Evolutionary conservation across 2,113 vertebrate species (phyloP).

Genomic region (Panurus biarmicus): DNA sequence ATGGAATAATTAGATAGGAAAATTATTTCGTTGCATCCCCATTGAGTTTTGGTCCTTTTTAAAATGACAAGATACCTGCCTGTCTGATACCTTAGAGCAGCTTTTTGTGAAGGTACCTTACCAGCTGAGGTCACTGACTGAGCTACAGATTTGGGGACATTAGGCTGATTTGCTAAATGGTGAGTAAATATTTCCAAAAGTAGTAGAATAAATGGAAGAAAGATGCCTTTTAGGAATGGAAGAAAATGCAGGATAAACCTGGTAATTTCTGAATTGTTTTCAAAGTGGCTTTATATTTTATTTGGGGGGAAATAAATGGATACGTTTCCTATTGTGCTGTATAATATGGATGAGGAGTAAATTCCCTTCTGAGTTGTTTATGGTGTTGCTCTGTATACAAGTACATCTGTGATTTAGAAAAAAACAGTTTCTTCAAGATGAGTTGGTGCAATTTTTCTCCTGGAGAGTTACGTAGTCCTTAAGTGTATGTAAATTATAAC

Average conservation of each 20-base stretch:
- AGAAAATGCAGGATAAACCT: background rate
- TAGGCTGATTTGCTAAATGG: background rate
- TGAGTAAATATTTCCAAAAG: background rate
- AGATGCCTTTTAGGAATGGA: background rate
- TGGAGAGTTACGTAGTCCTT: background rate
- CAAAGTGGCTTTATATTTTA: background rate
- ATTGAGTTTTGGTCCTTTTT: background rate
- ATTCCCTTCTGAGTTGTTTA: background rate
- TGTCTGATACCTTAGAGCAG: background rate
- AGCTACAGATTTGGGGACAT: background rate
- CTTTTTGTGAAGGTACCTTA: background rate
- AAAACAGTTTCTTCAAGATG: background rate
- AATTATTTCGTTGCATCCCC: background rate
- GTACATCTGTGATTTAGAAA: background rate
- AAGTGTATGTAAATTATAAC: background rate
- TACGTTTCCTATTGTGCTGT: background rate
- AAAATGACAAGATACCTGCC: background rate
- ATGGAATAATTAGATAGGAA: background rate
- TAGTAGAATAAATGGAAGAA: background rate
- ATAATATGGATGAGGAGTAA: background rate
- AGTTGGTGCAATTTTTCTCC: background rate
- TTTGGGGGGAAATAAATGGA: background rate
- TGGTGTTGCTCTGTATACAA: background rate
- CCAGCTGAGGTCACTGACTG: background rate
- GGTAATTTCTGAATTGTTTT: background rate